Evolutionary conservation across 2,113 vertebrate genomes (phyloP).

Genomic region (Odontesthes bonariensis): DNA sequence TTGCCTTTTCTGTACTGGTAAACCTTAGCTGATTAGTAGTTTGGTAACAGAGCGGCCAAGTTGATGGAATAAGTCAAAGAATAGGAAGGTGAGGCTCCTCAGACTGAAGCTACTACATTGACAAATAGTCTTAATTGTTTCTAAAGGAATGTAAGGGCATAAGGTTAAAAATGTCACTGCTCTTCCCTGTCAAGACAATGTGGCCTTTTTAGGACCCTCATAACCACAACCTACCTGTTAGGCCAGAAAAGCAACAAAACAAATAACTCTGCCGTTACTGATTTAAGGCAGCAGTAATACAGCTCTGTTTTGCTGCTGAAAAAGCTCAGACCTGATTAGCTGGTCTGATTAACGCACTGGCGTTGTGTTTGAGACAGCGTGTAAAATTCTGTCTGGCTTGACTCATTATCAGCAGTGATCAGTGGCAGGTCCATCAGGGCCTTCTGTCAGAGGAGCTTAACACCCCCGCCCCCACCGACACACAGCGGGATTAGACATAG

Average conservation of each 20-base stretch:
- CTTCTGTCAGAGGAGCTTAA: conserved; percentile 72
- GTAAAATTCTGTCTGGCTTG: conserved; percentile 73
- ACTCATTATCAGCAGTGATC: conserved; percentile 73
- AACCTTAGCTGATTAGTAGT: background rate
- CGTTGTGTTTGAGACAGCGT: conserved; percentile 60
- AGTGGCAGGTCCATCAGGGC: conserved; percentile 65
- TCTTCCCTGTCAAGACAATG: conserved; percentile 27
- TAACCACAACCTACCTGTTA: conserved; percentile 12
- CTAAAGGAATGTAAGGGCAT: conserved; percentile 38
- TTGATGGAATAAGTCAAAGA: conserved; percentile 4
- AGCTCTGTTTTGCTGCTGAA: conserved; percentile 26
- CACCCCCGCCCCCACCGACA: conserved; percentile 28
- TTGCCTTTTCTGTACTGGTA: background rate
- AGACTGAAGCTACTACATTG: conserved; percentile 9
- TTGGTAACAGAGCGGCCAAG: background rate
- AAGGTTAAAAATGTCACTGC: conserved; percentile 43
- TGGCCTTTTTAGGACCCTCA: conserved; percentile 18
- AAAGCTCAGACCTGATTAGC: conserved; percentile 80
- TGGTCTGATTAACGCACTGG: conserved; percentile 64
- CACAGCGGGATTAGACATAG: conserved; percentile 63
- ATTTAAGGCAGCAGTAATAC: conserved; percentile 37
- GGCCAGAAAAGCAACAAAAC: conserved; percentile 26
- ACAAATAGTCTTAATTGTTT: conserved; percentile 41
- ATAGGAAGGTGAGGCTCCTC: conserved; percentile 18
- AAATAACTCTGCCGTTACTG: conserved; percentile 24